These are phyloP conservation scores for Metellina segmentata DNA, from an alignment of 2,888 invertebrate genomes.

Conservation along the genomic window DNA sequence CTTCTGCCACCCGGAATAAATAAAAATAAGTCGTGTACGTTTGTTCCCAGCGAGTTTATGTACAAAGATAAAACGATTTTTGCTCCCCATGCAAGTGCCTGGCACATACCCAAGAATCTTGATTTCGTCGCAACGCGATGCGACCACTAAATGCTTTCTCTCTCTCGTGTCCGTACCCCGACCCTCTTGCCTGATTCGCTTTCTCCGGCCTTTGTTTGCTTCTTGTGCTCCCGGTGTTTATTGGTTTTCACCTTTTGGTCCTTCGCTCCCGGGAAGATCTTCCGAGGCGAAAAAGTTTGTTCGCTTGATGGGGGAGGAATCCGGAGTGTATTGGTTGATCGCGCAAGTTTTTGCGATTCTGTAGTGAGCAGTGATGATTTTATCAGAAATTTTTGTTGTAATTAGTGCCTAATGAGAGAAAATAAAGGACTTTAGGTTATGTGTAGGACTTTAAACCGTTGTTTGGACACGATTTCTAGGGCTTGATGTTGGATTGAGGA, in stretches of 20 bases:
- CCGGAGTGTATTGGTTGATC: too few relatives aligned
- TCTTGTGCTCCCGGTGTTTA: constrained; percentile 6
- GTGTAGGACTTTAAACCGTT: too few relatives aligned
- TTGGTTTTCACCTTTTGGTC: not conserved
- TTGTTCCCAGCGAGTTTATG: constrained; percentile 52
- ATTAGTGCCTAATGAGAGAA: too few relatives aligned
- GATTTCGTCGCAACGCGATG: constrained; percentile 21
- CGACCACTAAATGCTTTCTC: constrained; percentile 32
- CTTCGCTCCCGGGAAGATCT: not conserved
- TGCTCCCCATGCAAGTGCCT: constrained; percentile 19
- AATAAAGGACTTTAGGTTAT: too few relatives aligned
- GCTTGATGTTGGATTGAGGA: too few relatives aligned
- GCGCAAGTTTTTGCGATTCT: too few relatives aligned
- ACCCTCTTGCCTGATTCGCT: not conserved
- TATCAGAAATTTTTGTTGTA: too few relatives aligned
- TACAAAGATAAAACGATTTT: constrained; percentile 54
- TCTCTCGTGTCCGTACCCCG: constrained; percentile 20
- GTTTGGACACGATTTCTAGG: too few relatives aligned
- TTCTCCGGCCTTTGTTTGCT: not conserved
- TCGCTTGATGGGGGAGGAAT: too few relatives aligned
- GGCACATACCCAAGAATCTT: constrained; percentile 54
- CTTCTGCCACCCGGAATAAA: constrained; percentile 35
- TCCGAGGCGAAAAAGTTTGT: too few relatives aligned
- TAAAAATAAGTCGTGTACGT: constrained; percentile 22
- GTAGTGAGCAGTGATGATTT: too few relatives aligned